phyloP scores from a whole-genome alignment of 2,113 vertebrate species.

The Malurus cyaneus region DNA sequence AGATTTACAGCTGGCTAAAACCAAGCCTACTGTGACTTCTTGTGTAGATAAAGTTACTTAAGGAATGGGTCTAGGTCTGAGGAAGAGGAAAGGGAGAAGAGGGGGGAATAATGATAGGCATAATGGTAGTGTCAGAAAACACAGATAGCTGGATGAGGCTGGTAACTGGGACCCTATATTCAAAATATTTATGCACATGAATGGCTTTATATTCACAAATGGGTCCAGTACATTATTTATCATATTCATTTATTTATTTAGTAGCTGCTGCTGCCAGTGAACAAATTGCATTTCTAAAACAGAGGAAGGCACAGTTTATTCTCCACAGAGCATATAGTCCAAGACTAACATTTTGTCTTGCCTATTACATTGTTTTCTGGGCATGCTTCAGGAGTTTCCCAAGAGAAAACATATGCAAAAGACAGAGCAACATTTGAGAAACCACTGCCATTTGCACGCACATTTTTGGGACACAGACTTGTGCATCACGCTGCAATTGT shows the following conservation, averaged over 20 bases:
- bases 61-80: not conserved
- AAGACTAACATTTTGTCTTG: not conserved
- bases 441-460: not conserved
- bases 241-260: slow-evolving; percentile 60
- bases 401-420: not conserved
- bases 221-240: slow-evolving; percentile 54
- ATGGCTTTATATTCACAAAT: slow-evolving; percentile 19
- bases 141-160: not conserved
- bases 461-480: not conserved
- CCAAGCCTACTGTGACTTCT: not conserved
- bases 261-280: slow-evolving; percentile 17
- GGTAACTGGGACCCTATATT: not conserved
- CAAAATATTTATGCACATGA: slow-evolving; percentile 26
- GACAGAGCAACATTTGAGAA: not conserved
- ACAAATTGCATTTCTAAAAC: slow-evolving; percentile 12
- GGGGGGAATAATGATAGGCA: not conserved
- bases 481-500: not conserved
- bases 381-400: not conserved
- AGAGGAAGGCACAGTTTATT: not conserved
- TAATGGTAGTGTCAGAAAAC: not conserved
- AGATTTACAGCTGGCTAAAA: not conserved
- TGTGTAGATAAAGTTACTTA: not conserved
- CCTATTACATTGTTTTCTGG: not conserved
- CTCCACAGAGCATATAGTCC: not conserved
- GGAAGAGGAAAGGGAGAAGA: not conserved